These are phyloP conservation scores for Grantiella picta DNA, from an alignment of 2,113 vertebrate genomes.

Conservation along the genomic window DNA sequence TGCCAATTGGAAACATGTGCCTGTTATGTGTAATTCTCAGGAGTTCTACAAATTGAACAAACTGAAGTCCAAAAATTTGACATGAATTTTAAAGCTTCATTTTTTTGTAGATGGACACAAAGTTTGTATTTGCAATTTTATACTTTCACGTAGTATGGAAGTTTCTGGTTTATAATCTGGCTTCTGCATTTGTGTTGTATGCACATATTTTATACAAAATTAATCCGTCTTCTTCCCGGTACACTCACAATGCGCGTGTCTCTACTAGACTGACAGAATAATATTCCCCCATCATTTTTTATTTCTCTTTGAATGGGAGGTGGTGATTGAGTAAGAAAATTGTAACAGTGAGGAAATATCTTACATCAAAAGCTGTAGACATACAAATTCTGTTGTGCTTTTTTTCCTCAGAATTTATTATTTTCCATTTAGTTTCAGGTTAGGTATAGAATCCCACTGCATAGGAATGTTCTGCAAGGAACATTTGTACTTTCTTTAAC, in stretches of 20 bases:
- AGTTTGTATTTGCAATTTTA: slow-evolving; percentile 46
- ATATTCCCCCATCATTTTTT: not conserved
- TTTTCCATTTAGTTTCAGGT: not conserved
- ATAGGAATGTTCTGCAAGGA: not conserved
- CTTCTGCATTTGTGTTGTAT: not conserved
- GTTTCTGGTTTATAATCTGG: slow-evolving; percentile 39
- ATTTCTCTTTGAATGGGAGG: not conserved
- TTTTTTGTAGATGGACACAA: slow-evolving; percentile 42
- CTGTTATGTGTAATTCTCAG: not conserved
- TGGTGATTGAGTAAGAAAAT: not conserved
- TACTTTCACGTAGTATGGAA: slow-evolving; percentile 19
- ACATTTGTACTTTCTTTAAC: not conserved
- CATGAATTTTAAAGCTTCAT: slow-evolving; percentile 53
- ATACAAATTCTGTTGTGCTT: not conserved
- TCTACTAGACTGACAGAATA: slow-evolving; percentile 26
- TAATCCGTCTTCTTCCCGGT: not conserved
- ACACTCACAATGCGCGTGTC: not conserved
- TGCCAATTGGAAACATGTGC: slow-evolving; percentile 10
- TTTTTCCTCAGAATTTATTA: not conserved
- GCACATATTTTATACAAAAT: not conserved
- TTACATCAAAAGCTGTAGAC: not conserved
- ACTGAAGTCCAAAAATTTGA: slow-evolving; percentile 35
- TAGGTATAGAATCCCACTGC: not conserved
- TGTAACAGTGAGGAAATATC: not conserved
- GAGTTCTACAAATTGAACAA: slow-evolving; percentile 11